phyloP scores from a whole-genome alignment of 2,888 invertebrate genomes.

The Ophion ellenae region DNA sequence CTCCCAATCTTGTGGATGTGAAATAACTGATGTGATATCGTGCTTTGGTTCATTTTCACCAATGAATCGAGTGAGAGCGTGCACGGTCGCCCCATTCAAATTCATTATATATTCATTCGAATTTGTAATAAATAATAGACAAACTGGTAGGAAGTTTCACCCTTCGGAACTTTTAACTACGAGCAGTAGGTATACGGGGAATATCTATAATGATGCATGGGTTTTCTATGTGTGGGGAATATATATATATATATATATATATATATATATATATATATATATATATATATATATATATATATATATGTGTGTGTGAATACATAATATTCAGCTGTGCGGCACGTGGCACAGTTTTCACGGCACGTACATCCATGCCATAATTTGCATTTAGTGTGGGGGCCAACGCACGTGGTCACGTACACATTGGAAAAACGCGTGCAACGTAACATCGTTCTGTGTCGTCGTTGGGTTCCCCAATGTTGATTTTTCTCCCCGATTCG shows the following conservation, averaged over 20 bases:
- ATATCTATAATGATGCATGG: slow-evolving; percentile 19
- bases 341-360: slow-evolving; percentile 77
- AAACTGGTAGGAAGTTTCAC: slow-evolving; percentile 17
- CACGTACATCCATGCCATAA: slow-evolving; percentile 65
- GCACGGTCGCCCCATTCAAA: slow-evolving; percentile 9
- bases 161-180: slow-evolving; percentile 34
- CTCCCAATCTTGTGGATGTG: neutral
- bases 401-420: slow-evolving; percentile 72
- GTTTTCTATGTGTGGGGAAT: neutral
- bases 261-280: too few species aligned
- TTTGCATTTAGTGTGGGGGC: slow-evolving; percentile 75
- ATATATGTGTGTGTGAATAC: neutral
- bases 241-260: neutral
- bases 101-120: slow-evolving; percentile 47
- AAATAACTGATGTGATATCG: slow-evolving; percentile 5
- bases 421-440: slow-evolving; percentile 43
- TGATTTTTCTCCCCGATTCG: slow-evolving; percentile 18
- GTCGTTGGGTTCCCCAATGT: slow-evolving; percentile 33
- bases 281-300: too few species aligned
- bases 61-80: slow-evolving; percentile 3
- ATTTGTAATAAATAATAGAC: slow-evolving; percentile 38
- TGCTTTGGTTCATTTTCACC: neutral
- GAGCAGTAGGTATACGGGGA: neutral
- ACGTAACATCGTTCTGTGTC: slow-evolving; percentile 26
- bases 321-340: slow-evolving; percentile 62